Evolutionary conservation across 2,888 invertebrate species (phyloP).

Genomic region (Listrodromus nycthemerus): DNA sequence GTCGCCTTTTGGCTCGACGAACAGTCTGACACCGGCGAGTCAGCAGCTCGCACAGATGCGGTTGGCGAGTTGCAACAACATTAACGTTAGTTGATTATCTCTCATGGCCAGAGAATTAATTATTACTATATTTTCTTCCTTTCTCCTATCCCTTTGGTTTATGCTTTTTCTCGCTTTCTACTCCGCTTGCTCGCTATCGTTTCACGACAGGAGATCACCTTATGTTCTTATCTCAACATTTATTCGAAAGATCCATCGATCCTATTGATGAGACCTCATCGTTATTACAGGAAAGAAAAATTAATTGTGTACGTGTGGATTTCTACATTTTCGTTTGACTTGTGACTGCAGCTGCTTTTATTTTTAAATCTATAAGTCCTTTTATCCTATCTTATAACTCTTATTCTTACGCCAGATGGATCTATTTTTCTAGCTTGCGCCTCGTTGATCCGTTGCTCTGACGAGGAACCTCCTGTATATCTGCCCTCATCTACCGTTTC

Average conservation of each 20-base stretch:
- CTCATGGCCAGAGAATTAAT: constrained; percentile 58
- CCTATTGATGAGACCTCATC: constrained; percentile 5
- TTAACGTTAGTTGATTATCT: constrained; percentile 88
- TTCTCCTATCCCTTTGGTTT: constrained; percentile 50
- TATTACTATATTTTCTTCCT: constrained; percentile 45
- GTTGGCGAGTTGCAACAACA: constrained; percentile 94
- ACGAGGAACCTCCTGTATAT: constrained; percentile 36
- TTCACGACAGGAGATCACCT: constrained; percentile 71
- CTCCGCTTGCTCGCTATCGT: constrained; percentile 69
- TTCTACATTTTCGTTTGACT: constrained; percentile 37
- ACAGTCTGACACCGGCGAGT: constrained; percentile 92
- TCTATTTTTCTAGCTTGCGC: constrained; percentile 66
- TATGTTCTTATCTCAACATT: constrained; percentile 27
- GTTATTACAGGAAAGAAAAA: constrained; percentile 9
- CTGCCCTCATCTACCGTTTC: constrained; percentile 38
- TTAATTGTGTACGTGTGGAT: constrained; percentile 17
- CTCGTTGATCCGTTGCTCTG: constrained; percentile 59
- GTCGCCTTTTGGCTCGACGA: constrained; percentile 94
- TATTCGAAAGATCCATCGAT: constrained; percentile 14
- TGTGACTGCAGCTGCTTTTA: constrained; percentile 43
- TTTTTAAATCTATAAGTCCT: constrained; percentile 29
- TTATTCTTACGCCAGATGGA: constrained; percentile 52
- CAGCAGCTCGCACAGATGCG: constrained; percentile 93
- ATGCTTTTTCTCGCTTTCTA: constrained; percentile 40
- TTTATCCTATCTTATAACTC: constrained; percentile 21